Base-by-base conservation (phyloP, 2,797 vertebrate species). In the Enteromius paludinosus region DNA sequence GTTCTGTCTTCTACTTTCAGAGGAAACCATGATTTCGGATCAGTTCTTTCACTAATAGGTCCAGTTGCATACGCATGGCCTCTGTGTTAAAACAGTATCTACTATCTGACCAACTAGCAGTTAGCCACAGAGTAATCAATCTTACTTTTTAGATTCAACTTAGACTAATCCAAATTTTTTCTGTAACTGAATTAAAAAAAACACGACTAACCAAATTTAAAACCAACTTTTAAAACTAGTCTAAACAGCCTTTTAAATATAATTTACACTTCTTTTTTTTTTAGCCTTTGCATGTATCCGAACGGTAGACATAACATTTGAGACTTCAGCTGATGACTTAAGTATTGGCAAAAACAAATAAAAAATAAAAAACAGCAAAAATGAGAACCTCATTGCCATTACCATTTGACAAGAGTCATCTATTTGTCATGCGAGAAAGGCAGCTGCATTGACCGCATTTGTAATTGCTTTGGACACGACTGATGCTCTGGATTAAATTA, bases 331-430 rank as follows among this genome's bases (percentile, higher is more conserved):
- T 68, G 35, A 41, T 69, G 41, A 70, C 8, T 12, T 25, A 25
- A 47, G 23, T 9, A 11, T 18, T 47, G 23, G 45, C 68, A 28
- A 70, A 17, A 47, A 45, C 41, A 69, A 43, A 35, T 18, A 49
- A 49, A 49, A 17, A 49, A 49, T 2, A 18, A 2, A 18, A 18
- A 47, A 47, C 1, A 7, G 1, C 25, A 28, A 15, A 18, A 33
- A 18, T 2, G 30, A 35, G 4, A 41, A n/a, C 12, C 66, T 25
- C 66, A 2, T 69, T 69, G n/a, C 38, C 12, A 43, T 25, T 14
- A 69, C 3, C 38, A 15, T 45, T 25, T 68, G 65, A 68, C 35
- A n/a, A 28, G 69, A 49, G 68, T 70, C 68, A 70, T 47, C 68
- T 49, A 52, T 52, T 52, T 11, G 25, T 71, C 47, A 73, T 35